phyloP scores from a whole-genome alignment of 2,797 vertebrate genomes.

The Malacoctenus gilli region DNA sequence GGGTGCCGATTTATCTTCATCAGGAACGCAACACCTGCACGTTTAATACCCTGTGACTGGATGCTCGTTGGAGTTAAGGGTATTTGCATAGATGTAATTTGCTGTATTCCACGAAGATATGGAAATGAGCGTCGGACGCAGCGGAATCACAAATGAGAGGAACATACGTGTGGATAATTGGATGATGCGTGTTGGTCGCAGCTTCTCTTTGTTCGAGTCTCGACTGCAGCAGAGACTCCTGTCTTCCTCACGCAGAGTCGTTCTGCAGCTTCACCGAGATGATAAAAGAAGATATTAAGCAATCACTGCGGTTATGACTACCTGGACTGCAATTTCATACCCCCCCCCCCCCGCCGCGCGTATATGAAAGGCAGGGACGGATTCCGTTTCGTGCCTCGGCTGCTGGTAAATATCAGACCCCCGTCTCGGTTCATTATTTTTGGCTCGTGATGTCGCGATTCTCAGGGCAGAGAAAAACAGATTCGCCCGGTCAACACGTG shows the following conservation, averaged over 20 bases:
- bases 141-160: no score
- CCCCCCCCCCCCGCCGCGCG: background rate
- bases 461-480: slow-evolving; percentile 33
- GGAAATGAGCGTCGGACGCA: slow-evolving; percentile 10
- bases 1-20: slow-evolving; percentile 7
- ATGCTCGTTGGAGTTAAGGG: slow-evolving; percentile 19
- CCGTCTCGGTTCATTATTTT: slow-evolving; percentile 11
- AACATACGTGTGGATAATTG: slow-evolving; percentile 29
- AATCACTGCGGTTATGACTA: background rate
- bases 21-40: slow-evolving; percentile 17
- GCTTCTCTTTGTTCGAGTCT: background rate
- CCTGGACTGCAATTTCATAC: slow-evolving; percentile 5
- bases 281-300: background rate
- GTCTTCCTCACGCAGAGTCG: no score
- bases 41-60: slow-evolving; percentile 31
- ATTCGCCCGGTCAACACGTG: slow-evolving; percentile 38
- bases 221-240: background rate
- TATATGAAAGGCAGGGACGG: background rate
- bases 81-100: slow-evolving; percentile 50
- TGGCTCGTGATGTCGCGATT: slow-evolving; percentile 37
- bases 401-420: slow-evolving; percentile 6
- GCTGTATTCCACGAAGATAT: no score
- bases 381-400: background rate
- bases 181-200: background rate
- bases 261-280: background rate